Percentiles rank a stretch among this genome's conserved stretches.
phyloP scores from a whole-genome alignment of 2,797 vertebrate species.

The Strix occidentalis region DNA sequence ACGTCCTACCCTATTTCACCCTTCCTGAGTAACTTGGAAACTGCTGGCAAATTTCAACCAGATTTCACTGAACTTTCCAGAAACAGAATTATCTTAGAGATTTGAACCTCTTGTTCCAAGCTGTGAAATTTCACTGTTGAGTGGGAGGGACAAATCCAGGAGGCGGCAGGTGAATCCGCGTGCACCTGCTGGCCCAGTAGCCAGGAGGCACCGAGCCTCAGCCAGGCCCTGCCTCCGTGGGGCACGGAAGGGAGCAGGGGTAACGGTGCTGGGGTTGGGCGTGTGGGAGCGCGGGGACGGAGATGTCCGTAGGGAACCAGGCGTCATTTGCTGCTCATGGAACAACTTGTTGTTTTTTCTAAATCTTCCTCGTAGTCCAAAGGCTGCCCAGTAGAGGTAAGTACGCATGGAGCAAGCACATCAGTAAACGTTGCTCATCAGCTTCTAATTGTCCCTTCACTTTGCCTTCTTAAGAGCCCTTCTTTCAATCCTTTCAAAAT shows the following conservation, averaged over 20 bases:
- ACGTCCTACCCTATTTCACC: background rate
- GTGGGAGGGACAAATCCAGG: rapidly evolving
- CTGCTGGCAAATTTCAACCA: background rate
- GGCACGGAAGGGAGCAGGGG: background rate
- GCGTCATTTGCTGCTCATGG: background rate
- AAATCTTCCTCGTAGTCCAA: background rate
- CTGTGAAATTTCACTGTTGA: background rate
- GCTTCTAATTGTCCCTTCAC: conserved; percentile 25
- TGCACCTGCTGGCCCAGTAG: background rate
- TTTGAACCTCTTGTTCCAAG: background rate
- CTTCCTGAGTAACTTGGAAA: background rate
- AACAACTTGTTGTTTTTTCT: conserved; percentile 51
- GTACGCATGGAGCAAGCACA: conserved; percentile 33
- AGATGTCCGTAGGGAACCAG: background rate
- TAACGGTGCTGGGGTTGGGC: background rate
- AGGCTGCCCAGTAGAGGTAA: conserved; percentile 37
- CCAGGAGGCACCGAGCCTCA: rapidly evolving
- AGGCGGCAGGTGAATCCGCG: rapidly evolving
- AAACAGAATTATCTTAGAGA: background rate
- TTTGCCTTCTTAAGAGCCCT: background rate
- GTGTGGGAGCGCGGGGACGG: rapidly evolving
- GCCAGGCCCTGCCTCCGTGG: rapidly evolving
- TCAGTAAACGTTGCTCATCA: background rate
- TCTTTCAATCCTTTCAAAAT: background rate
- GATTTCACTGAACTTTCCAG: background rate